Evolutionary conservation across 2,797 vertebrate species (phyloP).

Genomic region (Sitta carolinensis): DNA sequence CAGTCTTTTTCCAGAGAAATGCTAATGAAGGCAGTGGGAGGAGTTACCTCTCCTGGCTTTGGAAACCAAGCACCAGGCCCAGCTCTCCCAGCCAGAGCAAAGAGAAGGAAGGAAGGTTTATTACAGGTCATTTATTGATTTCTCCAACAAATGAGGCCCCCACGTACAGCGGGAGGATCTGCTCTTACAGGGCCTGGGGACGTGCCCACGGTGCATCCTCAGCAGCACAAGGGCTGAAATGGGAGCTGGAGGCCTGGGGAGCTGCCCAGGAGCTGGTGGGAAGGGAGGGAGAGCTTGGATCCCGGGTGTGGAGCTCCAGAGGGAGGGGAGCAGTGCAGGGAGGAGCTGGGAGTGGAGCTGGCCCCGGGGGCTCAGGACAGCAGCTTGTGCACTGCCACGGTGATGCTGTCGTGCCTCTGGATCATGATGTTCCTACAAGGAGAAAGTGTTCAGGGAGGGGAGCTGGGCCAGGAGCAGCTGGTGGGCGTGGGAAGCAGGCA

Average conservation of each 20-base stretch:
- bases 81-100: not conserved
- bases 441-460: not conserved
- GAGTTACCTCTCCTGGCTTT: not conserved
- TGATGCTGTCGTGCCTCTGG: slow-evolving; percentile 91
- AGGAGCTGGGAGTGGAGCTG: not conserved
- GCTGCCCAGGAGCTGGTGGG: not conserved
- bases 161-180: rapidly evolving
- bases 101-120: not conserved
- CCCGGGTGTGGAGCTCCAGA: not conserved
- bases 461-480: not conserved
- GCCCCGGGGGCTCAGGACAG: slow-evolving; percentile 75
- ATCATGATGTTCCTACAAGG: slow-evolving; percentile 88
- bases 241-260: not conserved
- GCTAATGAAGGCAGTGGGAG: not conserved
- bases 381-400: slow-evolving; percentile 94
- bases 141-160: not conserved
- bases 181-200: not conserved
- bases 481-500: rapidly evolving
- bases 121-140: slow-evolving; percentile 33
- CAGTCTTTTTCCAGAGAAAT: not conserved
- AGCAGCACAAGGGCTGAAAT: not conserved
- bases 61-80: rapidly evolving
- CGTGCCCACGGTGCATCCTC: not conserved
- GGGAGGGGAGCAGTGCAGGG: not conserved
- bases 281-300: not conserved